Percentiles rank a stretch among this genome's conserved stretches.
phyloP scores from a whole-genome alignment of 2,888 invertebrate genomes.

The Morpho deidamia region DNA sequence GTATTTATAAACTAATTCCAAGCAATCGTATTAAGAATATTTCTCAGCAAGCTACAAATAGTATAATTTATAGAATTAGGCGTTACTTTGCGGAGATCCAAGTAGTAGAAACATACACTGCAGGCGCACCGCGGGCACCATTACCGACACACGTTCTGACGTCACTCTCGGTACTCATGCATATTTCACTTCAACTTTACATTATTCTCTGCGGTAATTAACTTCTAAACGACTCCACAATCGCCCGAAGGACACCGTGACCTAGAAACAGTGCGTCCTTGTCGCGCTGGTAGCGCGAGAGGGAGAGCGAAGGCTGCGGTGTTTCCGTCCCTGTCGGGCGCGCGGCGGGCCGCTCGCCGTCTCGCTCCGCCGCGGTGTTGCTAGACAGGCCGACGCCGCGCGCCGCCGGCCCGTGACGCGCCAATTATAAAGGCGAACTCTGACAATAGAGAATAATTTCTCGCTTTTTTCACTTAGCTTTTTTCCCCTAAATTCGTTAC shows the following conservation, averaged over 20 bases:
- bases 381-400: slow-evolving; percentile 42
- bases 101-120: too few relatives aligned
- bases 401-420: slow-evolving; percentile 26
- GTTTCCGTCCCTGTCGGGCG: too few relatives aligned
- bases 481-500: not conserved
- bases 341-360: not conserved
- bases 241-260: slow-evolving; percentile 26
- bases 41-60: too few relatives aligned
- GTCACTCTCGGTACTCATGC: too few relatives aligned
- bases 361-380: slow-evolving; percentile 26
- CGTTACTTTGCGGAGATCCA: too few relatives aligned
- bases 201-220: slow-evolving; percentile 14
- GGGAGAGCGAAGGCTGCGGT: not conserved
- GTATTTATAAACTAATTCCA: too few relatives aligned
- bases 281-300: slow-evolving; percentile 7
- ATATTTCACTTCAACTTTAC: too few relatives aligned
- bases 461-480: not conserved
- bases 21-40: too few relatives aligned
- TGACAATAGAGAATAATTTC: not conserved
- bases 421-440: slow-evolving; percentile 1
- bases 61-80: too few relatives aligned
- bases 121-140: too few relatives aligned
- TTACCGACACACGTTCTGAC: too few relatives aligned
- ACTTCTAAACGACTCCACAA: slow-evolving; percentile 22
- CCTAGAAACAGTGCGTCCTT: slow-evolving; percentile 16